phyloP scores from a whole-genome alignment of 2,888 invertebrate genomes.

The Nudaria mundana region DNA sequence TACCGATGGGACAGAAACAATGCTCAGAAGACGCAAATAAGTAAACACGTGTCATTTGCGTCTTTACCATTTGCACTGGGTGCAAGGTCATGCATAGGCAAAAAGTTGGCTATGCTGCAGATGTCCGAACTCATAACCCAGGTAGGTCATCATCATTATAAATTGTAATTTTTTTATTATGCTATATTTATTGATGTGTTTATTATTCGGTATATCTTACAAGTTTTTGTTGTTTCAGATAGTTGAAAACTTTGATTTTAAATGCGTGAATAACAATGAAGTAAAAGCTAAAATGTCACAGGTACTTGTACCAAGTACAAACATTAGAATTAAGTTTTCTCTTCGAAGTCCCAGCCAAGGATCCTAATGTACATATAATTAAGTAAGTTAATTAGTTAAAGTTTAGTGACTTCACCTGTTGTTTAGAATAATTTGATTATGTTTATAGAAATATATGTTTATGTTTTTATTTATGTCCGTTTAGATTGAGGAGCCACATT shows the following conservation, averaged over 20 bases:
- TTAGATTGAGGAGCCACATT: too few species aligned
- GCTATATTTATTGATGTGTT: conserved; percentile 6
- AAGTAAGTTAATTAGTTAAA: neutral
- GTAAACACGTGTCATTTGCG: conserved; percentile 82
- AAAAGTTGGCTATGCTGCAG: conserved; percentile 89
- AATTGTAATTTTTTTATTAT: neutral
- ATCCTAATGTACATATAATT: neutral
- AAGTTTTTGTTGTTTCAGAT: conserved; percentile 59
- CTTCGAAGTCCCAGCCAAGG: neutral
- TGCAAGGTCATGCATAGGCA: conserved; percentile 90
- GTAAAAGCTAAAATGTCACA: conserved; percentile 78
- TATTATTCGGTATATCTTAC: neutral
- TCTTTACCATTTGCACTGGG: conserved; percentile 92
- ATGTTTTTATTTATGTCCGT: too few species aligned
- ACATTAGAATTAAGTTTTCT: conserved; percentile 59
- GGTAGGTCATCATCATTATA: conserved; percentile 59
- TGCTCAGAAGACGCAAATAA: conserved; percentile 57
- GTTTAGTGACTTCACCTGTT: neutral
- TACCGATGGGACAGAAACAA: conserved; percentile 87
- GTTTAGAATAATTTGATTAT: too few species aligned
- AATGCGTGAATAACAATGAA: conserved; percentile 64
- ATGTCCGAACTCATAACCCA: conserved; percentile 84
- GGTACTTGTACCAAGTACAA: conserved; percentile 79
- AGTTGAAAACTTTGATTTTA: conserved; percentile 74
- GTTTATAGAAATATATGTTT: too few species aligned